Evolutionary conservation across 2,888 invertebrate species (phyloP).

Genomic region (Polylopha cassiicola): DNA sequence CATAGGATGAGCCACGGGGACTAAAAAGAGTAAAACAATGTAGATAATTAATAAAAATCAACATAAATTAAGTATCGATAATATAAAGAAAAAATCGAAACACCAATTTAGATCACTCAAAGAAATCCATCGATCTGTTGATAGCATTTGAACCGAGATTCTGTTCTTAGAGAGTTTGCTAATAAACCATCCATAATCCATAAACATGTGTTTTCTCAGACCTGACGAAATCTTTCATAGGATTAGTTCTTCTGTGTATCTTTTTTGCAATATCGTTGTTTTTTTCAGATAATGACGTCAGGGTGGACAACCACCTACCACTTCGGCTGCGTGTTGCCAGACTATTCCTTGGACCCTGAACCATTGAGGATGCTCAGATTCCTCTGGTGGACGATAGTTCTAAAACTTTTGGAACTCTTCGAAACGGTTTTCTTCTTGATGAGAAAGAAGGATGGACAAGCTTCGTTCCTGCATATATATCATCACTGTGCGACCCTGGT

Average conservation of each 20-base stretch:
- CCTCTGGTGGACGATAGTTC: slow-evolving; percentile 79
- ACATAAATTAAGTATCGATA: no score
- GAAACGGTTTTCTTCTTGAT: slow-evolving; percentile 85
- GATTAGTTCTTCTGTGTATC: neutral
- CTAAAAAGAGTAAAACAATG: no score
- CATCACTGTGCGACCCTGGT: slow-evolving; percentile 81
- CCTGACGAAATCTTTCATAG: neutral
- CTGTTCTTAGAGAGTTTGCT: no score
- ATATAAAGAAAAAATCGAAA: no score
- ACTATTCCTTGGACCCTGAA: slow-evolving; percentile 81
- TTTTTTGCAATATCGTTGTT: neutral
- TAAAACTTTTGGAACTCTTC: slow-evolving; percentile 81
- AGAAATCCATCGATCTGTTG: no score
- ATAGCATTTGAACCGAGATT: no score
- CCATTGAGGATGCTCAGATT: slow-evolving; percentile 76
- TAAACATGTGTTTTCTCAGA: slow-evolving; percentile 4
- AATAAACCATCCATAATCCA: no score
- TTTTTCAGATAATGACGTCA: slow-evolving; percentile 77
- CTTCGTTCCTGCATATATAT: slow-evolving; percentile 84
- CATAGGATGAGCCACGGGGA: no score
- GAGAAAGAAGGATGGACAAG: slow-evolving; percentile 83
- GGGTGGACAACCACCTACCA: slow-evolving; percentile 80
- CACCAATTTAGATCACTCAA: no score
- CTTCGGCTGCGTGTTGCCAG: slow-evolving; percentile 82
- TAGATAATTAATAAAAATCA: no score